Percentiles rank a stretch among this genome's conserved stretches.
Conservation (phyloP, 2,797 vertebrate species). For the Eremophila alpestris region DNA sequence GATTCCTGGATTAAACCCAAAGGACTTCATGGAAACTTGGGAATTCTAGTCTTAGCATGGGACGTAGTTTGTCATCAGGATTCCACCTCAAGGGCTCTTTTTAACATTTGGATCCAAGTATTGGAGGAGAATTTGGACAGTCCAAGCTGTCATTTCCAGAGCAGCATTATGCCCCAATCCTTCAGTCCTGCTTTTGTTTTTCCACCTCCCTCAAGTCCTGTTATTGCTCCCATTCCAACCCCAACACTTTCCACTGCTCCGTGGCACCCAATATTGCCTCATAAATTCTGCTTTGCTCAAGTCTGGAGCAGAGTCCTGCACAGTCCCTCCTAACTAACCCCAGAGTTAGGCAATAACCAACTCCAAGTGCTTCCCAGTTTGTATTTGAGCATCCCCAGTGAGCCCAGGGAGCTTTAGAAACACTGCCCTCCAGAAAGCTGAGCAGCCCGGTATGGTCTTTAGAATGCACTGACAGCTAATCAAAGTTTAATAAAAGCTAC, state of each 20-base stretch:
- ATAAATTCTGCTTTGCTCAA: neutral
- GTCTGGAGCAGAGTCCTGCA: neutral
- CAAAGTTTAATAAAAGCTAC: constrained; percentile 33
- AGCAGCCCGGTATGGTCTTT: neutral
- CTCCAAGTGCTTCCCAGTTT: neutral
- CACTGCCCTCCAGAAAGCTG: neutral
- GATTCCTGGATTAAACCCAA: neutral
- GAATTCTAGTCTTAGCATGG: neutral
- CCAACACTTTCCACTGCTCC: neutral
- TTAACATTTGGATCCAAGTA: neutral
- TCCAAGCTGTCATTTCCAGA: neutral
- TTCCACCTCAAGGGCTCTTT: neutral
- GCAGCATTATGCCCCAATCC: neutral
- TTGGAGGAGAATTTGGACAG: neutral
- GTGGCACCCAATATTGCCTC: neutral
- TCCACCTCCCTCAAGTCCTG: accelerated
- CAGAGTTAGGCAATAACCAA: neutral
- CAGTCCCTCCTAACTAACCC: neutral
- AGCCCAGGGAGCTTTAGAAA: neutral
- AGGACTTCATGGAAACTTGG: neutral
- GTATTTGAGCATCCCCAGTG: neutral
- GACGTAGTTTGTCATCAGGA: neutral
- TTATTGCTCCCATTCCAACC: neutral
- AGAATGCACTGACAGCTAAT: neutral
- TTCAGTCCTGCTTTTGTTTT: neutral